phyloP scores from a whole-genome alignment of 2,113 vertebrate genomes.

The Psettodes erumei region DNA sequence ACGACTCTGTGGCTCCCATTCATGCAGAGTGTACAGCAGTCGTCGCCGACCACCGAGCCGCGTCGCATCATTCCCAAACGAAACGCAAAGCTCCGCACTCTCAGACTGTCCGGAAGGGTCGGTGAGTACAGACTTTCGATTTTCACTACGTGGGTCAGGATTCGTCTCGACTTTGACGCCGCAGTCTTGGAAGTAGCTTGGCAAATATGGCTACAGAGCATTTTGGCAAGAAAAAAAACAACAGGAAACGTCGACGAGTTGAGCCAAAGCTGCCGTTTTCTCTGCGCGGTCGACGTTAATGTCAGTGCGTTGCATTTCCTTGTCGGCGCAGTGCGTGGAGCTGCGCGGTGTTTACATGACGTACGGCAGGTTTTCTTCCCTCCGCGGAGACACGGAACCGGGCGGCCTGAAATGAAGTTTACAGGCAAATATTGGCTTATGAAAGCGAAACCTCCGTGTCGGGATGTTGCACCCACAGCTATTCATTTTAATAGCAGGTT shows the following conservation, averaged over 20 bases:
- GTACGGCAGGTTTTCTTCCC: background rate
- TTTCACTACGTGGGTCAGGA: accelerated
- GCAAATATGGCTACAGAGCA: slow-evolving; percentile 42
- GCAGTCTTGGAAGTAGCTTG: background rate
- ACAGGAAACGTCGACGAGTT: background rate
- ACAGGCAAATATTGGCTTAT: background rate
- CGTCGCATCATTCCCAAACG: slow-evolving; percentile 23
- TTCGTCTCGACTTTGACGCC: too few relatives aligned
- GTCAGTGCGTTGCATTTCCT: slow-evolving; percentile 1
- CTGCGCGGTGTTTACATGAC: slow-evolving; percentile 23
- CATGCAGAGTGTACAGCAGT: slow-evolving; percentile 50
- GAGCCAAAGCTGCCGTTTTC: background rate
- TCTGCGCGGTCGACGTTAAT: background rate
- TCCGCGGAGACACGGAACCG: background rate
- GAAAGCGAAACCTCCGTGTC: background rate
- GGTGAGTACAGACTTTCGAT: slow-evolving; percentile 55
- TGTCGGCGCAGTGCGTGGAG: background rate
- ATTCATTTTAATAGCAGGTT: background rate
- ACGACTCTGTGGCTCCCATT: slow-evolving; percentile 66
- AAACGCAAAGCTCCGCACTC: slow-evolving; percentile 10
- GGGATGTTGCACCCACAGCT: too few relatives aligned
- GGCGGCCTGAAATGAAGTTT: background rate
- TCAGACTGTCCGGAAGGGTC: background rate
- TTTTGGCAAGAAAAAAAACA: background rate
- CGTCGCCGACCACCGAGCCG: background rate